Evolutionary conservation across 2,797 vertebrate genomes (phyloP).

Genomic region (Rhynchotus rufescens): DNA sequence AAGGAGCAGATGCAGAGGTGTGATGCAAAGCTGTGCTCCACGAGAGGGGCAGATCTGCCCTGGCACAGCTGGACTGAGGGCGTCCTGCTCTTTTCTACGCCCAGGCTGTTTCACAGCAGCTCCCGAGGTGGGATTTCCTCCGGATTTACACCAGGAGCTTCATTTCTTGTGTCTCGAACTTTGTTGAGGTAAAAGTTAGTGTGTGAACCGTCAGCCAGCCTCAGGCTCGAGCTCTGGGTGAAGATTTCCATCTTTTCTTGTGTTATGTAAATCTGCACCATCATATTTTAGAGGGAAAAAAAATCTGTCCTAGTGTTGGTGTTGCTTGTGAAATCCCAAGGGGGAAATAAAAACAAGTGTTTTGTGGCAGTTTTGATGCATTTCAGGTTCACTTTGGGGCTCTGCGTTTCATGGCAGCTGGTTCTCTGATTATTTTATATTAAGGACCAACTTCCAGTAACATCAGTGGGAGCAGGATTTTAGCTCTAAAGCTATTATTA

Average conservation of each 20-base stretch:
- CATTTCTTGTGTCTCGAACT: not conserved
- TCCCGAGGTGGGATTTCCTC: conserved; percentile 3
- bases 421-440: conserved; percentile 68
- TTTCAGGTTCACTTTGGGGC: conserved; percentile 26
- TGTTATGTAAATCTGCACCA: not conserved
- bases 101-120: not conserved
- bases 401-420: conserved; percentile 44
- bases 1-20: not conserved
- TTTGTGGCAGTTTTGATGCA: conserved; percentile 13
- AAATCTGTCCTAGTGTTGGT: not conserved
- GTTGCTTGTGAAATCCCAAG: conserved; percentile 1
- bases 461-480: conserved; percentile 66
- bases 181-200: not conserved
- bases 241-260: not conserved
- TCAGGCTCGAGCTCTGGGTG: not conserved
- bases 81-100: not conserved
- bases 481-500: conserved; percentile 71
- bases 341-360: not conserved
- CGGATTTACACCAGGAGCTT: not conserved
- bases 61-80: not conserved
- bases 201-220: not conserved
- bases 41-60: not conserved
- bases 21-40: not conserved
- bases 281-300: not conserved
- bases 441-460: conserved; percentile 66